Evolutionary conservation across 2,888 invertebrate genomes (phyloP).

Genomic region (Adela reaumurella): DNA sequence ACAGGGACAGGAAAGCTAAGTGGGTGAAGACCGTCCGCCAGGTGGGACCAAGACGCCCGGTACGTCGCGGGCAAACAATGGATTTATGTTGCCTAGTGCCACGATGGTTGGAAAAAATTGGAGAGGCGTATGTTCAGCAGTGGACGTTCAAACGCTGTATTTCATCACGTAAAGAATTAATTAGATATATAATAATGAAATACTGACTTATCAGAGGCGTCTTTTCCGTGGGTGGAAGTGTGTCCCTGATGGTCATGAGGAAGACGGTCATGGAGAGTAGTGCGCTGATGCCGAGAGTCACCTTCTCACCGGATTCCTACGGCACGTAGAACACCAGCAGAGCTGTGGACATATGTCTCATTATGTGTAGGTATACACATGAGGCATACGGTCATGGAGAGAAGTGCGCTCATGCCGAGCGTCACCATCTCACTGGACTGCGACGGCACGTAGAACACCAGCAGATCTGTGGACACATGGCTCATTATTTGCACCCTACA

Average conservation of each 20-base stretch:
- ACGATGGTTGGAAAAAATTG: too few species aligned
- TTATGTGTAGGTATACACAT: too few species aligned
- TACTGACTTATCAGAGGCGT: constrained; percentile 80
- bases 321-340: constrained; percentile 85
- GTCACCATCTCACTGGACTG: constrained; percentile 88
- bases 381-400: constrained; percentile 84
- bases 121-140: too few species aligned
- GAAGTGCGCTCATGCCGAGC: constrained; percentile 79
- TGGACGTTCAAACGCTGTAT: too few species aligned
- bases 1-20: too few species aligned
- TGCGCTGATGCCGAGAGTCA: constrained; percentile 81
- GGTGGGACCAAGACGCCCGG: too few species aligned
- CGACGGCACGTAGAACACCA: constrained; percentile 85
- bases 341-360: constrained; percentile 44
- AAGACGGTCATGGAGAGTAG: constrained; percentile 87
- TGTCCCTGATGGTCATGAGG: constrained; percentile 83
- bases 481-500: too few species aligned
- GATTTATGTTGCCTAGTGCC: too few species aligned
- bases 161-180: background rate
- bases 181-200: background rate
- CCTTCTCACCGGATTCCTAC: constrained; percentile 84
- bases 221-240: constrained; percentile 82
- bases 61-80: too few species aligned
- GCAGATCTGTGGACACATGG: constrained; percentile 55
- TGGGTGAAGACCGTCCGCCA: too few species aligned